Evolutionary conservation across 2,888 invertebrate species (phyloP), one percentile per base, ranked within the genome.

Genomic region (Tupiocoris notatus): DNA sequence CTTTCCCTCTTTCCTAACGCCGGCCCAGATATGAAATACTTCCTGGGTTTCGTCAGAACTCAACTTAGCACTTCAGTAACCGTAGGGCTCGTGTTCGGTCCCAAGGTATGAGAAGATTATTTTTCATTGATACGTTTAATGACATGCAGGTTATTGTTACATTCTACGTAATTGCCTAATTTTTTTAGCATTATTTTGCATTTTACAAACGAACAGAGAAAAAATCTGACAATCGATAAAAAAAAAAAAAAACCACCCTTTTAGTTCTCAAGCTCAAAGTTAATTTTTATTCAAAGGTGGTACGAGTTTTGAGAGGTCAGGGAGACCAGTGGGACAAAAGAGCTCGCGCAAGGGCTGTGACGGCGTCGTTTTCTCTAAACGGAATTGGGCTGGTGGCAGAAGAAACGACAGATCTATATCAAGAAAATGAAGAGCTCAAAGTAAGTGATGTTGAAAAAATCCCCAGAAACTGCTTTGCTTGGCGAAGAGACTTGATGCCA

Each of bases 31-130:
- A 91, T 95, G 81, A 94, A 96, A 84, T 96, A 96, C 83, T 87
- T 96, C 65, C 88, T 96, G 79, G 94, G 95, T 62, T 96, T 96
- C 84, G 89, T 96, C 80, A 89, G 96, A 82, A 95, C 95, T 0
- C 96, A 96, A 83, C 85, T 96, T 64, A 96, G 95, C 25, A 96
- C 96, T 2, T 92, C 95, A 2, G 93, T 94, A 61, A 94, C 94
- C 0, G 90, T 94, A 75, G 88, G 89, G 64, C 86, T 94, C 71
- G 92, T 95, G 12, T 94, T 95, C 83, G 91, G 92, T 66, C 93
- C 93, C 75, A 95, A 95, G 88, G 94, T 93, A 86, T 83, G 81
- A n/a, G n/a, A n/a, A n/a, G n/a, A n/a, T n/a, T n/a, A n/a, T n/a
- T n/a, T n/a, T n/a, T n/a, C n/a, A n/a, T n/a, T n/a, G n/a, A n/a